These are phyloP conservation scores for Apodemia duryi DNA, from an alignment of 2,888 invertebrate genomes.

Conservation along the genomic window DNA sequence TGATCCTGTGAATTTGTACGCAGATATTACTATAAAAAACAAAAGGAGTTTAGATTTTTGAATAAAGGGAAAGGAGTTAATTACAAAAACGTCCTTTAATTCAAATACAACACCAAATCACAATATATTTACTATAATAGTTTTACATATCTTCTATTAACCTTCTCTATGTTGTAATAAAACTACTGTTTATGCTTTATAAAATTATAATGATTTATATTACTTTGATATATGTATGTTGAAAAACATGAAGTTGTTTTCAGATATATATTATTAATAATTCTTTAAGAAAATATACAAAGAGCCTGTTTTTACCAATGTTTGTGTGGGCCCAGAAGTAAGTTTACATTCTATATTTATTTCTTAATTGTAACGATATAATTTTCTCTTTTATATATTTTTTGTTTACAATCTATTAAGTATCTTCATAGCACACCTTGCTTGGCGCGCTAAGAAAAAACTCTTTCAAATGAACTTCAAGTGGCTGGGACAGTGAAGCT, in stretches of 20 bases:
- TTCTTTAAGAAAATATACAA: conserved; percentile 58
- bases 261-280: conserved; percentile 40
- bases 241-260: conserved; percentile 26
- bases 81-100: conserved; percentile 76
- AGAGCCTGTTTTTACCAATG: conserved; percentile 24
- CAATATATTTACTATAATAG: conserved; percentile 78
- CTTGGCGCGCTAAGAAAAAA: conserved; percentile 35
- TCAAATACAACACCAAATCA: conserved; percentile 79
- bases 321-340: conserved; percentile 54
- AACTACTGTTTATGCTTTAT: conserved; percentile 33
- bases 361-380: conserved; percentile 31
- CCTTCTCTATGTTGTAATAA: conserved; percentile 52
- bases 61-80: conserved; percentile 65
- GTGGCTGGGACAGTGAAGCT: conserved; percentile 68
- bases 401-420: conserved; percentile 20
- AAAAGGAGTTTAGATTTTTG: conserved; percentile 15
- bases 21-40: neutral
- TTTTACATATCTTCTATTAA: conserved; percentile 66
- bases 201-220: conserved; percentile 39
- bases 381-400: conserved; percentile 34
- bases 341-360: conserved; percentile 25
- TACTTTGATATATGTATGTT: conserved; percentile 24
- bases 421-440: conserved; percentile 38
- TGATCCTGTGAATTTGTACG: too few species aligned
- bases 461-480: conserved; percentile 56